Evolutionary conservation across 1,140 invertebrate species (phyloP).

Genomic region (Drosophila sulfurigaster): DNA sequence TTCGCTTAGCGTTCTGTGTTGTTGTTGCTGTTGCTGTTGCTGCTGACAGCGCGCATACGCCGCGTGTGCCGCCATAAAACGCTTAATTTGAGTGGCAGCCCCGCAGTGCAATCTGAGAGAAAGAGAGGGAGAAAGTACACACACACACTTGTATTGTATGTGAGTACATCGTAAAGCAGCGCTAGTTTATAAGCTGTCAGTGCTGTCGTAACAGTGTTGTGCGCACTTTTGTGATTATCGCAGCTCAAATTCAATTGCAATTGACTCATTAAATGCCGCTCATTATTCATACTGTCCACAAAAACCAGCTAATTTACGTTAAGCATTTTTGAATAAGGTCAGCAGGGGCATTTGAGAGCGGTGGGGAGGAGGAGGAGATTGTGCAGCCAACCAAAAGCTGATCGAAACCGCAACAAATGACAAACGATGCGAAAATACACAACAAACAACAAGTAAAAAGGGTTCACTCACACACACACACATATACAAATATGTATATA

Average conservation of each 20-base stretch:
- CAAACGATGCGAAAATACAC: conserved; percentile 76
- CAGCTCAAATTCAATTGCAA: conserved; percentile 69
- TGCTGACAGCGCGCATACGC: conserved; percentile 62
- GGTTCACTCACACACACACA: conserved; percentile 4
- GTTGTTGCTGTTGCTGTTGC: too few species aligned
- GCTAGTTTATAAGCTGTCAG: conserved; percentile 39
- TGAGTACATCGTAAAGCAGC: conserved; percentile 20
- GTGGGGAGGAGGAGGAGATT: not conserved
- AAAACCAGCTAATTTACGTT: conserved; percentile 81
- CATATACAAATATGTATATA: not conserved
- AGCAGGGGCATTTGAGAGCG: conserved; percentile 29
- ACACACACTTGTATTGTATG: conserved; percentile 7
- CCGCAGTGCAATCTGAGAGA: too few species aligned
- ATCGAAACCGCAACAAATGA: conserved; percentile 82
- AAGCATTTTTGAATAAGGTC: conserved; percentile 83
- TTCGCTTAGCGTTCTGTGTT: conserved; percentile 27
- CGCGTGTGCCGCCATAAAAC: conserved; percentile 62
- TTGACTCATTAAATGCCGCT: conserved; percentile 74
- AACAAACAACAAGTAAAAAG: conserved; percentile 32
- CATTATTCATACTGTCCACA: conserved; percentile 77
- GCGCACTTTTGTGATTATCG: conserved; percentile 27
- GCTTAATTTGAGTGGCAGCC: conserved; percentile 66
- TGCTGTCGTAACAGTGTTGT: conserved; percentile 1
- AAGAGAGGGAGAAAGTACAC: conserved; percentile 20
- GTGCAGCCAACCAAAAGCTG: conserved; percentile 73